These are phyloP conservation scores for Ramazzottius varieornatus DNA, from an alignment of 2,888 invertebrate genomes.

Conservation along the genomic window DNA sequence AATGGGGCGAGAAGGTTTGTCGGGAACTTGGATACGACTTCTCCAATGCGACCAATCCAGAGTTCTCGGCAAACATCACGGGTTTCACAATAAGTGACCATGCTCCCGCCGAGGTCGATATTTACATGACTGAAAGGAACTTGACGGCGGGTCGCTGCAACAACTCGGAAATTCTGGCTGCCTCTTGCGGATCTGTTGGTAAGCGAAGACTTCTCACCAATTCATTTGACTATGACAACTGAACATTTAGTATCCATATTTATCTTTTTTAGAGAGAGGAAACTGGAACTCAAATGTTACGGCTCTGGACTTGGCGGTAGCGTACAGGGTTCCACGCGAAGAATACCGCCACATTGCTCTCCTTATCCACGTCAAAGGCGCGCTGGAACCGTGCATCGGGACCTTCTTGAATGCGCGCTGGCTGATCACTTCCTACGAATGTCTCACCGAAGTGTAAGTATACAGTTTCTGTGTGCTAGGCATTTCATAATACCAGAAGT, in stretches of 20 bases:
- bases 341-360: slow-evolving; percentile 3
- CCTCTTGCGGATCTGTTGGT: not conserved
- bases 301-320: not conserved
- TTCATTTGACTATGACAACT: no score
- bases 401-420: not conserved
- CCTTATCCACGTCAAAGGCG: not conserved
- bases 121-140: not conserved
- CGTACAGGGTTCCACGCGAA: not conserved
- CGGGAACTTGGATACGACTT: not conserved
- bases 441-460: not conserved
- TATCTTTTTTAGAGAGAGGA: not conserved
- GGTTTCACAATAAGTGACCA: not conserved
- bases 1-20: not conserved
- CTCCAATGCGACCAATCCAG: not conserved
- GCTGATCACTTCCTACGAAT: not conserved
- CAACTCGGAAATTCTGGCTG: not conserved
- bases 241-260: no score
- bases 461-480: no score
- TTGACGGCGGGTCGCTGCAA: not conserved
- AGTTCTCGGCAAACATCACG: not conserved
- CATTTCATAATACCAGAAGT: no score
- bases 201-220: not conserved
- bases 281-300: not conserved
- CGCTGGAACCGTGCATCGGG: not conserved
- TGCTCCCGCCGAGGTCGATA: not conserved